Percentiles rank a stretch among this genome's conserved stretches.
phyloP scores from a whole-genome alignment of 2,888 invertebrate genomes.

The Ormyrus pomaceus region DNA sequence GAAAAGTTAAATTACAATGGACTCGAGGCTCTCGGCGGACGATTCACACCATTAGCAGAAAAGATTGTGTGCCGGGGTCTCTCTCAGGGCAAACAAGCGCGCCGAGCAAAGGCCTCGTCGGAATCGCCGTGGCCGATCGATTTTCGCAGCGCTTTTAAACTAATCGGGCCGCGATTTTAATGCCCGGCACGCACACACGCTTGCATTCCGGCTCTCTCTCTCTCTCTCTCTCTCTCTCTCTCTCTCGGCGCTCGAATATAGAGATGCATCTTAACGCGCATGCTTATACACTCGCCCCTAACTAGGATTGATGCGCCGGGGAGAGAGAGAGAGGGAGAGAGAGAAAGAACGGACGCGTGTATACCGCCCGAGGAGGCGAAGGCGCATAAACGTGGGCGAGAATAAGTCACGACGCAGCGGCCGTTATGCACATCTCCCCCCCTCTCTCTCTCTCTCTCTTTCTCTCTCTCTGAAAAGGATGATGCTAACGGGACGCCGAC shows the following conservation, averaged over 20 bases:
- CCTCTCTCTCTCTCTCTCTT: no score
- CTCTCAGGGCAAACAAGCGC: no score
- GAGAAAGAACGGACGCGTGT: slow-evolving; percentile 19
- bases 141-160: slow-evolving; percentile 16
- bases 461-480: neutral
- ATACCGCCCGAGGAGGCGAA: slow-evolving; percentile 27
- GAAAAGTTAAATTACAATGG: no score
- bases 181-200: no score
- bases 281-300: neutral
- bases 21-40: no score
- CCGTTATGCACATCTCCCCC: slow-evolving; percentile 45
- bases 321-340: neutral
- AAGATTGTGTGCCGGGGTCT: no score
- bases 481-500: slow-evolving; percentile 40
- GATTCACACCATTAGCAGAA: no score
- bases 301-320: slow-evolving; percentile 33
- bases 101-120: no score
- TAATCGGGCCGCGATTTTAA: slow-evolving; percentile 7
- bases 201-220: no score
- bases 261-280: neutral
- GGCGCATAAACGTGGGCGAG: slow-evolving; percentile 46
- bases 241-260: no score
- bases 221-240: no score
- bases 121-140: neutral
- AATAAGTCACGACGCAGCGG: slow-evolving; percentile 53